Evolutionary conservation across 1,140 invertebrate species (phyloP), one percentile per base, ranked within the genome.

Genomic region (Temnothorax longispinosus): DNA sequence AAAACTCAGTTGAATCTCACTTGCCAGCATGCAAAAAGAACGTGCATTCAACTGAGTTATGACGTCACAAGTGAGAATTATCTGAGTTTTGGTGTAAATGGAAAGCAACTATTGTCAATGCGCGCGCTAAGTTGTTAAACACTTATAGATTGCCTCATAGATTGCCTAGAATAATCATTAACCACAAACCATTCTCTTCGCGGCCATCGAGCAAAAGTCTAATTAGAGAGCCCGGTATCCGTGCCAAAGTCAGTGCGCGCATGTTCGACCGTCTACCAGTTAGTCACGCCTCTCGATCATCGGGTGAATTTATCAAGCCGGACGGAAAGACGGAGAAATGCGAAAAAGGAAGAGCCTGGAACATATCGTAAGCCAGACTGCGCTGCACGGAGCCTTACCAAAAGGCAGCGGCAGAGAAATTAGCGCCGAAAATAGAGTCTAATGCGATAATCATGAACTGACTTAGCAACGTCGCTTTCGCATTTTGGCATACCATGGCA

Each of bases 211-310:
- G 47, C 85, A 65, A 87, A 86, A 69, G 87, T 92, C 91, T 92
- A 91, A 92, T 92, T 92, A 92, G 87, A 81, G 54, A 86, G 71
- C 35, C 35, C 67, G 71, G 58, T 64, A 80, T 32, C 76, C 69
- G 76, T 85, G 78, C 86, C 81, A 87, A 88, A 88, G 85, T 90
- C 84, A 74, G 58, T 74, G 64, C 62, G 85, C 74, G 78, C 71
- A 62, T 38, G 87, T 76, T 87, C 77, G 75, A 44, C 56, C 75
- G 76, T 58, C 69, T 74, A 76, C 89, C 87, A 86, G 89, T 92
- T 92, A 90, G 91, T 92, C 87, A 92, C 91, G 91, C 91, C 88
- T 92, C 91, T 92, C 91, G 91, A 92, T 92, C 91, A 91, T 90
- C 89, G 88, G 54, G 65, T 82, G 88, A 91, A 92, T 92, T 92